Evolutionary conservation across 2,113 vertebrate genomes (phyloP).

Genomic region (Psilopsiagon aymara): DNA sequence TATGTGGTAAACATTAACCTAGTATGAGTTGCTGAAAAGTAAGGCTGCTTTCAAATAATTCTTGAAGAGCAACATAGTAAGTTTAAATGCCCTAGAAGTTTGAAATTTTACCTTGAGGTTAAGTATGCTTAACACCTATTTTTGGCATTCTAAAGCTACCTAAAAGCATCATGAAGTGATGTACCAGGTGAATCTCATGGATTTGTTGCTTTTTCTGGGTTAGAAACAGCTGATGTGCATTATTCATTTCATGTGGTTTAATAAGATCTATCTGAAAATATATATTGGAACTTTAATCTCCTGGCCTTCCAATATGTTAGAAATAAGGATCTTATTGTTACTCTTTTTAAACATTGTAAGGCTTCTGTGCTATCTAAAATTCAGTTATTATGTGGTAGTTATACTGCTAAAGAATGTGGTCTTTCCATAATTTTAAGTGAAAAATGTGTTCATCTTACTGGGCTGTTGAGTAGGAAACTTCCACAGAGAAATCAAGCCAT

Average conservation of each 20-base stretch:
- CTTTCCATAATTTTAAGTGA: background rate
- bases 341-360: background rate
- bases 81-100: background rate
- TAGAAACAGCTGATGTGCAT: background rate
- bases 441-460: background rate
- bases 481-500: background rate
- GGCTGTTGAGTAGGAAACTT: background rate
- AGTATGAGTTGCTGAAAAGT: background rate
- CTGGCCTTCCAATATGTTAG: background rate
- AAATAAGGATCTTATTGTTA: background rate
- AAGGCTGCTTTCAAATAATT: background rate
- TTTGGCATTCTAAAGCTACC: background rate
- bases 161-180: background rate
- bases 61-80: background rate
- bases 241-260: background rate
- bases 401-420: background rate
- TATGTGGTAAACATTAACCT: background rate
- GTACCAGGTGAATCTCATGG: background rate
- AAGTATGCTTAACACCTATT: background rate
- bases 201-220: background rate
- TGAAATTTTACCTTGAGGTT: background rate
- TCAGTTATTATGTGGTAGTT: background rate
- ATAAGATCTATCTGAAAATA: constrained; percentile 2
- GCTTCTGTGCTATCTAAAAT: background rate
- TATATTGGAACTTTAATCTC: background rate